Evolutionary conservation across 1,140 invertebrate genomes (phyloP), one percentile per base, ranked within the genome.

Genomic region (Drosophila kepulauana): DNA sequence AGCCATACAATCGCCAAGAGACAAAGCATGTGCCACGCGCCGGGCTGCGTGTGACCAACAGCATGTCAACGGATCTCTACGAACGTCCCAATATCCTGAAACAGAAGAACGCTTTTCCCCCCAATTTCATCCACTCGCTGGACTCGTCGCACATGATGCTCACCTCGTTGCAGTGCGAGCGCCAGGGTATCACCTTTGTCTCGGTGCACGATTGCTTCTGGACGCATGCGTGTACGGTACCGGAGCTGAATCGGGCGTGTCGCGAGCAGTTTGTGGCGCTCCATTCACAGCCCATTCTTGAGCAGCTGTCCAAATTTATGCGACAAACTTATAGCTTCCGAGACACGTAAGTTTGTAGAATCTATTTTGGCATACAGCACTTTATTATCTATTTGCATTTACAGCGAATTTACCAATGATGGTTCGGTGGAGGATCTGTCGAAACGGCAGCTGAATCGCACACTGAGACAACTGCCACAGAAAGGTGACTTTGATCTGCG

Each of bases 121-220:
- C 99, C 3, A 99, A 99, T 94, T 99, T 98, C 93, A 97, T 99
- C 84, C 99, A 99, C 93, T 99, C 99, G 8, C 94, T 99, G 91
- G 99, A 99, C 93, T 99, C 99, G 25, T 96, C 95, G 93, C 99
- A 99, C 93, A 99, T 99, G 99, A 99, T 99, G 98, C 94, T 99
- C 38, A 99, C 99, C 3, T 97, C 98, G 28, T 93, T 99, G 59
- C 93, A 96, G 92, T 98, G 97, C 89, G 96, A 97, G 92, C 93
- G 95, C 33, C 93, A 93, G 16, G 97, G 96, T 1, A 94, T 99
- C 25, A 97, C 97, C 35, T 99, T 98, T 94, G 97, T 98, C 3
- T 99, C 99, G 0, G 98, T 99, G 10, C 99, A 99, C 93, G 99
- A 99, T 93, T 99, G 99, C 92, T 99, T 96, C 93, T 99, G 99